Base-by-base conservation (phyloP, 2,113 vertebrate species). In the Myotis lucifugus region DNA sequence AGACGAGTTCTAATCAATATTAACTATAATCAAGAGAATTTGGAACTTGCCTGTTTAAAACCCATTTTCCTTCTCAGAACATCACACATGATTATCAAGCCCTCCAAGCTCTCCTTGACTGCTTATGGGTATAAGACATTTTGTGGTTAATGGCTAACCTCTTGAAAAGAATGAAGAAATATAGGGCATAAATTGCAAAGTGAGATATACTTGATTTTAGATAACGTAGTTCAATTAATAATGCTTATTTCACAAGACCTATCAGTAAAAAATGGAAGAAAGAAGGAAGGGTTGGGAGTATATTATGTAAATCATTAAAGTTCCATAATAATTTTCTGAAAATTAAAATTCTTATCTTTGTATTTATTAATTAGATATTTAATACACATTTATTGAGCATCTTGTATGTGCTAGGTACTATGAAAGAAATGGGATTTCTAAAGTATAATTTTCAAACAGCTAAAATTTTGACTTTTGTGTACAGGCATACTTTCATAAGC, bases 261-360 rank as follows among this genome's bases (percentile, higher is more conserved):
- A 21, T 9, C 23, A 92, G 32, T 77, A 74, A 78, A 92, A 93
- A 59, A 19, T 3, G n/a, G 29, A 46, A 48, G 32, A 54, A 42
- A 66, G n/a, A 70, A 56, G 12, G 7, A 32, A 23, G 52, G 2
- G 7, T 5, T 23, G 15, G 9, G 1, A 5, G 72, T 72, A 9
- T 52, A 37, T 21, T 59, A 74, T 23, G 14, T 78, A 84, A 37
- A 52, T 56, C 18, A 84, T 46, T 90, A 64, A 85, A 86, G 18
- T 67, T 50, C 17, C 25, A 87, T 42, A 42, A 90, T 84, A 37
- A 37, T n/a, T 93, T 93, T 74, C 59, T 42, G 81, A 89, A 86
- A 95, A 73, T 25, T 88, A 67, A 67, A 86, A 61, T 21, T 74
- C 19, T 88, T 91, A 83, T 2, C 8, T 74, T 86, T 89, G 34